Base-by-base conservation (phyloP, 2,113 vertebrate genomes). In the Hepsetus odoe region DNA sequence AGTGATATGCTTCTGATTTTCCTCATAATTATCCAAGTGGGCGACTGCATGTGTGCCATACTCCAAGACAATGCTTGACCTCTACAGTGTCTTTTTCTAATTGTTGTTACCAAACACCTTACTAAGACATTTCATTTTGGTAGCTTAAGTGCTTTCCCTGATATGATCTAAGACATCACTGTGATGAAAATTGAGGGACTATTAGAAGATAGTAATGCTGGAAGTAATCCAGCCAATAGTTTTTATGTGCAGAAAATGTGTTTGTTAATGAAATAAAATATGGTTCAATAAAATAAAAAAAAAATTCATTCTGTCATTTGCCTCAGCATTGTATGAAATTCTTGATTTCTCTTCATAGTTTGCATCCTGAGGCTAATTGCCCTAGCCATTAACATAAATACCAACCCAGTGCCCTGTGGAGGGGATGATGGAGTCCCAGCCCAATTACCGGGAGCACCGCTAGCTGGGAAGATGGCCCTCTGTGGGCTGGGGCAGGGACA, bases 371-470 rank as follows among this genome's bases (percentile, higher is more conserved):
- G 81, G 82, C 89, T 92, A 93, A 93, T 93, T 93, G 88, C 85
- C 32, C 76, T 40, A 71, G 11, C 76, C 82, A 91, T 94, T 94
- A 90, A 85, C 88, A 92, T 93, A 91, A 90, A 89, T 84, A 90
- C 84, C 85, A 84, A 85, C 84, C 83, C 85, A 61, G 76, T 82
- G 79, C 88, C 84, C 84, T 61, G 85, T 85, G 81, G 82, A 80
- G 86, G 86, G 86, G 84, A 72, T 58, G 80, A 81, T 67, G 44
- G 87, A 90, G 77, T 93, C 91, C 90, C 93, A 85, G 83, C 85
- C 91, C 90, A 93, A 93, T 94, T 93, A 94, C 83, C 86, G 80
- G 68, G 75, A 85, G 82, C 85, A 83, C 83, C 53, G 74, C 71
- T 51, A 79, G 77, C 80, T 74, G 84, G 82, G 84, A 82, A 77